These are phyloP conservation scores for Myiozetetes cayanensis DNA, from an alignment of 2,113 vertebrate species.

Conservation along the genomic window DNA sequence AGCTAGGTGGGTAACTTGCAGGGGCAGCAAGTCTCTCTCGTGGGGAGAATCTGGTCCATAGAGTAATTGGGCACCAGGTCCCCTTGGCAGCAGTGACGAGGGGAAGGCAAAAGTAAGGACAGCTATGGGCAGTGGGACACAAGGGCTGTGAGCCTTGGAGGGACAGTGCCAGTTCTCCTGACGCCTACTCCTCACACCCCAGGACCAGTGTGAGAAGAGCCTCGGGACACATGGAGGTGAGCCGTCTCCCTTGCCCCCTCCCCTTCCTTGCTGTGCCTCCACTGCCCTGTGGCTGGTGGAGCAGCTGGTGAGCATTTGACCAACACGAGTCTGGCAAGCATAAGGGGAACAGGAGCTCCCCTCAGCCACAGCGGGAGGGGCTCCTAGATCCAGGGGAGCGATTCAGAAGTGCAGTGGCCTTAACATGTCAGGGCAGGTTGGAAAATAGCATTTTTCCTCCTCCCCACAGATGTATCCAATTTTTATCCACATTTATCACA, in stretches of 20 bases:
- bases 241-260: rapidly evolving
- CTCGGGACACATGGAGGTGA: neutral
- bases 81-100: rapidly evolving
- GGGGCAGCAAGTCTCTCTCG: rapidly evolving
- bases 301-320: rapidly evolving
- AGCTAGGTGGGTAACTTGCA: neutral
- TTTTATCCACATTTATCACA: constrained; percentile 50
- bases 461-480: constrained; percentile 61
- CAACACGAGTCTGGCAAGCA: neutral
- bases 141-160: neutral
- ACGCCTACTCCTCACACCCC: rapidly evolving
- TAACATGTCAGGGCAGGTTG: constrained; percentile 30
- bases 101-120: neutral
- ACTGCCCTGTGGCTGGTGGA: neutral
- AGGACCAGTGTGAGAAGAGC: neutral
- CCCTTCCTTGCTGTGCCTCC: neutral
- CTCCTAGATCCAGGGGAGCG: rapidly evolving
- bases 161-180: neutral
- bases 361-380: neutral
- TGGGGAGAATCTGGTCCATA: rapidly evolving
- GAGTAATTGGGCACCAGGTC: neutral
- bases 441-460: constrained; percentile 43
- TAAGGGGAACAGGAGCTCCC: neutral
- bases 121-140: rapidly evolving
- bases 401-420: neutral